phyloP scores from a whole-genome alignment of 2,113 vertebrate genomes.

The Eubucco bourcierii region DNA sequence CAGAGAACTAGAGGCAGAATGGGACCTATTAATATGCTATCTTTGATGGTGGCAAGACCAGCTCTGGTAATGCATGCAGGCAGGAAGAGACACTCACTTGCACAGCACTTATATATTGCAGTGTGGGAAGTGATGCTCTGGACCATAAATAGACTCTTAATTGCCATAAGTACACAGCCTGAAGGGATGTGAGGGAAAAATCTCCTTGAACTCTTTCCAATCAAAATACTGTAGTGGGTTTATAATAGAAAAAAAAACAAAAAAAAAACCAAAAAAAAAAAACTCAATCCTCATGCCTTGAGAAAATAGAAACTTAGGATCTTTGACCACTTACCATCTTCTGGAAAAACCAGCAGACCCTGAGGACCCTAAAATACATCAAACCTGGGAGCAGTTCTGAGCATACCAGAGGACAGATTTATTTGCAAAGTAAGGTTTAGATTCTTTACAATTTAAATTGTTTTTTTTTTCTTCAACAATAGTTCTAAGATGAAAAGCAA shows the following conservation, averaged over 20 bases:
- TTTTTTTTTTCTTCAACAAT: background rate
- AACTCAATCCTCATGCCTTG: background rate
- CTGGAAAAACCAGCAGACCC: background rate
- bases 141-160: constrained; percentile 18
- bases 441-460: background rate
- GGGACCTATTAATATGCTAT: background rate
- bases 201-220: background rate
- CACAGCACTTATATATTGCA: background rate
- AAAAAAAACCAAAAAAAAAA: too few species aligned
- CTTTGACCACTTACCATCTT: background rate
- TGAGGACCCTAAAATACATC: background rate
- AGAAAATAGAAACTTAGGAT: background rate
- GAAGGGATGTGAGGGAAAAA: background rate
- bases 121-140: background rate
- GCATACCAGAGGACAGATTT: background rate
- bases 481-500: background rate
- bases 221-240: background rate
- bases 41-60: background rate
- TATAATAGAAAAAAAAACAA: background rate
- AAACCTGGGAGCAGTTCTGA: background rate
- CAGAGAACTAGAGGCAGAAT: background rate
- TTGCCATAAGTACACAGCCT: background rate
- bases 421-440: background rate
- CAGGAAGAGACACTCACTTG: background rate
- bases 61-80: background rate